Evolutionary conservation across 2,113 vertebrate genomes (phyloP).

Genomic region (Ursus arctos): DNA sequence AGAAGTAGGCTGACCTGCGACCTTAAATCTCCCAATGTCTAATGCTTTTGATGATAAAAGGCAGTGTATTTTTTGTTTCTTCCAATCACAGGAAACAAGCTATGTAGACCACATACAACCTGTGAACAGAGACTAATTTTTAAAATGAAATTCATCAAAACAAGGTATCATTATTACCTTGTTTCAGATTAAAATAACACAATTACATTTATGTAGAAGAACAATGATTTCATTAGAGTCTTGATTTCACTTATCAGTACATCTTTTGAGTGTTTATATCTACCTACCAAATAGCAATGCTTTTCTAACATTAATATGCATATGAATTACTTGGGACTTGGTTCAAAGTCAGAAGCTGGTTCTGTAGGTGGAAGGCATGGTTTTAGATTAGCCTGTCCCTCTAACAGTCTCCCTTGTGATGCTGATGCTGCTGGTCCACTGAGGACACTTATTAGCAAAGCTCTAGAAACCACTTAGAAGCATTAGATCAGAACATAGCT

Average conservation of each 20-base stretch:
- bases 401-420: neutral
- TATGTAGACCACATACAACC: rapidly evolving
- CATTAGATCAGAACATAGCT: neutral
- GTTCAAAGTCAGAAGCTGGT: neutral
- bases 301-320: neutral
- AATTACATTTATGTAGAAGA: neutral
- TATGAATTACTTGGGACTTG: neutral
- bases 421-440: neutral
- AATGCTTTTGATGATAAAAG: neutral
- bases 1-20: neutral
- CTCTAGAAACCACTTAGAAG: neutral
- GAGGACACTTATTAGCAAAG: neutral
- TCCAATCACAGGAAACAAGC: neutral
- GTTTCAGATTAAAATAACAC: neutral
- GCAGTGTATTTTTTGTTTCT: neutral
- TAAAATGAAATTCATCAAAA: neutral
- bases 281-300: neutral
- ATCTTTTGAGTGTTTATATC: neutral
- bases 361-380: neutral
- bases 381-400: neutral
- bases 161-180: neutral
- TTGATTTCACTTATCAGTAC: neutral
- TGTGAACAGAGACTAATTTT: neutral
- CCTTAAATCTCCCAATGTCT: neutral
- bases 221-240: neutral